A percentile compares a stretch with the other conserved stretches of the same genome.
Conservation (phyloP, 1,140 invertebrate genomes). For the Drosophila pruinosa region DNA sequence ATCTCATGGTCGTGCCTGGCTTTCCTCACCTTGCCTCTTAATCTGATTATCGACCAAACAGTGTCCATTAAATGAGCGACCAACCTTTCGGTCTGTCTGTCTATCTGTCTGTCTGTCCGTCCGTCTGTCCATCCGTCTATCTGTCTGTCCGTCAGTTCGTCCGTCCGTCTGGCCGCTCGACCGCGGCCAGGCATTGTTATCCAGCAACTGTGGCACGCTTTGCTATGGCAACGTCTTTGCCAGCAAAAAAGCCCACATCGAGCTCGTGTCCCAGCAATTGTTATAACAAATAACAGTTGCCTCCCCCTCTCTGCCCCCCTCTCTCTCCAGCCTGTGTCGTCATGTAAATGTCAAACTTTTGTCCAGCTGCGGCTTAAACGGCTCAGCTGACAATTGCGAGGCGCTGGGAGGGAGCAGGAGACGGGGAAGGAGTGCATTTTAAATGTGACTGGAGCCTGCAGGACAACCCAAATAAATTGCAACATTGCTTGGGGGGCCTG, state of each 20-base stretch:
- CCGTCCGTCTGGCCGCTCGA: constrained; percentile 3
- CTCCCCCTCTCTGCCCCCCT: background rate
- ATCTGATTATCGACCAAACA: constrained; percentile 83
- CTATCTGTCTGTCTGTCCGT: constrained; percentile 34
- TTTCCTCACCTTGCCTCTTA: constrained; percentile 44
- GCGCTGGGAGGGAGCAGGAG: too few relatives aligned
- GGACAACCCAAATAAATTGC: constrained; percentile 42
- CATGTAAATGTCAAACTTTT: constrained; percentile 77
- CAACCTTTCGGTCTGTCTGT: constrained; percentile 19
- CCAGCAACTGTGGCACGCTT: constrained; percentile 46
- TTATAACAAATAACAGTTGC: constrained; percentile 76
- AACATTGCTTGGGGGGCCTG: background rate
- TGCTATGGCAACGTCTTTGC: constrained; percentile 66
- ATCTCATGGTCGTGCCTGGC: constrained; percentile 1
- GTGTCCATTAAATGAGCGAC: constrained; percentile 78
- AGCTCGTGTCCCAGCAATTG: constrained; percentile 45
- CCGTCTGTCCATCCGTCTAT: background rate
- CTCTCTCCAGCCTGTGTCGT: constrained; percentile 46
- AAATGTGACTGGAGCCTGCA: constrained; percentile 33
- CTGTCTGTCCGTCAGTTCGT: constrained; percentile 22
- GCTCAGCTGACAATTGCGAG: constrained; percentile 8
- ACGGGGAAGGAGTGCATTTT: background rate
- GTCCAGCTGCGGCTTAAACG: constrained; percentile 68
- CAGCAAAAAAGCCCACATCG: constrained; percentile 13
- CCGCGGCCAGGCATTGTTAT: constrained; percentile 33